These are phyloP conservation scores for Daboia siamensis DNA, from an alignment of 2,113 vertebrate species.

Conservation along the genomic window DNA sequence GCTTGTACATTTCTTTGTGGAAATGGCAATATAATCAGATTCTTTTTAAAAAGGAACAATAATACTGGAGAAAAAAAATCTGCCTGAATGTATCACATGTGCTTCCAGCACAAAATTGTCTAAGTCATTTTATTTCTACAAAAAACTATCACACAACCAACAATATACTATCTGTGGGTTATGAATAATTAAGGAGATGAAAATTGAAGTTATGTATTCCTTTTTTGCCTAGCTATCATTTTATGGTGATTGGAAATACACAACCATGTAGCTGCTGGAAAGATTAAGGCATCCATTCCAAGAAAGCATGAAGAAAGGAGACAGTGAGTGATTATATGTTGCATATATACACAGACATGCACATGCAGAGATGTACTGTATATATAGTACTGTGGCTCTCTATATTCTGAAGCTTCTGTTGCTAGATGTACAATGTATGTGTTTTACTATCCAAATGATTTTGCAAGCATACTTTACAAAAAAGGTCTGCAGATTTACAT, in stretches of 20 bases:
- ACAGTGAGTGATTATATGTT: background rate
- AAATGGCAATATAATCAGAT: background rate
- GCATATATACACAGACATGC: constrained; percentile 23
- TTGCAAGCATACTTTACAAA: constrained; percentile 27
- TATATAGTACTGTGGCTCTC: background rate
- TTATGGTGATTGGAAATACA: constrained; percentile 13
- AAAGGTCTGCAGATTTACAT: constrained; percentile 30
- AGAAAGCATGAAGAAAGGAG: background rate
- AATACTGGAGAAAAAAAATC: background rate
- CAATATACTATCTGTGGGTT: constrained; percentile 1
- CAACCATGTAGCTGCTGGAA: background rate
- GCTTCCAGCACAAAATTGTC: background rate
- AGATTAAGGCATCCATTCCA: background rate
- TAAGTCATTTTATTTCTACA: constrained; percentile 8
- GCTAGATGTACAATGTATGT: background rate
- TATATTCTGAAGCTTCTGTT: background rate
- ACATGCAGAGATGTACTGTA: constrained; percentile 17
- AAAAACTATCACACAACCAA: background rate
- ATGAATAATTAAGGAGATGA: constrained; percentile 22
- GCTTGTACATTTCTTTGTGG: background rate
- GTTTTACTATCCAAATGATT: constrained; percentile 39
- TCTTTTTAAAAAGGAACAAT: background rate
- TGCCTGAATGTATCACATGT: background rate
- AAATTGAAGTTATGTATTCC: background rate
- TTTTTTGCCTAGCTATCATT: background rate